Percentiles rank a stretch among this genome's conserved stretches.
phyloP scores from a whole-genome alignment of 2,113 vertebrate genomes.

The Podarcis muralis region DNA sequence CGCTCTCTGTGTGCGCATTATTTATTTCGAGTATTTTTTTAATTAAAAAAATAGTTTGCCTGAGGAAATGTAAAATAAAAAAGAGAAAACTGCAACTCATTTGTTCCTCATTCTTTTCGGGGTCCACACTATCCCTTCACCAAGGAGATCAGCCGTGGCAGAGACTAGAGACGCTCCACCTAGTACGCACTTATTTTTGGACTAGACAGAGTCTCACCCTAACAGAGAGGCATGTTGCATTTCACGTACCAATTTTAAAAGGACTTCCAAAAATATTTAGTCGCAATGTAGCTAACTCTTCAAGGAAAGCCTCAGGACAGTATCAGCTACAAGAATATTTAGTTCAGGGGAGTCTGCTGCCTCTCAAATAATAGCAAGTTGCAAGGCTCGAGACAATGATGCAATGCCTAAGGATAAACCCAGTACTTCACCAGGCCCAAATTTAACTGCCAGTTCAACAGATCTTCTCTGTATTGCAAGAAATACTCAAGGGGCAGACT shows the following conservation, averaged over 20 bases:
- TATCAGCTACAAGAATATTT: conserved; percentile 4
- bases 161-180: not conserved
- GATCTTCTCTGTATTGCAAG: not conserved
- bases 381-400: conserved; percentile 32
- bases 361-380: conserved; percentile 38
- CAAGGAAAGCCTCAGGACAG: conserved; percentile 17
- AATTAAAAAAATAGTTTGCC: not conserved
- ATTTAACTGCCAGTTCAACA: conserved; percentile 46
- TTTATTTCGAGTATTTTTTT: not conserved
- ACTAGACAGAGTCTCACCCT: conserved; percentile 12
- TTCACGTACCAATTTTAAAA: conserved; percentile 14
- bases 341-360: not conserved
- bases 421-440: conserved; percentile 2
- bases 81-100: not conserved
- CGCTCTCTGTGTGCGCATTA: no score
- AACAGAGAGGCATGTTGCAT: not conserved
- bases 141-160: not conserved
- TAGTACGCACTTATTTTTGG: not conserved
- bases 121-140: not conserved
- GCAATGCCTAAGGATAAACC: conserved; percentile 45
- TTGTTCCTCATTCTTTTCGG: not conserved
- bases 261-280: conserved; percentile 32
- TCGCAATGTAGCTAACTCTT: conserved; percentile 28
- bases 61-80: not conserved
- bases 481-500: not conserved